Percentiles rank a stretch among this genome's conserved stretches.
phyloP scores from a whole-genome alignment of 2,797 vertebrate species.

The Channa striata region DNA sequence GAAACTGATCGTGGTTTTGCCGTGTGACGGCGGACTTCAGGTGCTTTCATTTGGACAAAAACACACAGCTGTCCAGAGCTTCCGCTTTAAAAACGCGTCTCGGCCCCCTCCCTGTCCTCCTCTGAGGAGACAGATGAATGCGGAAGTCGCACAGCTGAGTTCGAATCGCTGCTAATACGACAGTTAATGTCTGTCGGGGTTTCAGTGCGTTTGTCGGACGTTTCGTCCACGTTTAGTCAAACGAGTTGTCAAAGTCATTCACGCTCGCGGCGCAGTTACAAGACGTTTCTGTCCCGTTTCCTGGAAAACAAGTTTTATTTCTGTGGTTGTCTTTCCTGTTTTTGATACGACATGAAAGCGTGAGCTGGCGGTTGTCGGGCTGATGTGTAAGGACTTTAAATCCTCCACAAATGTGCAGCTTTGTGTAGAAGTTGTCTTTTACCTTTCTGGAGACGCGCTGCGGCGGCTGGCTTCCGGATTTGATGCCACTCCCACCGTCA shows the following conservation, averaged over 20 bases:
- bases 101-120: too few species aligned
- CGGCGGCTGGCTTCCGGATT: constrained; percentile 62
- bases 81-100: too few species aligned
- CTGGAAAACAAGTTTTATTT: fast-evolving
- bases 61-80: too few species aligned
- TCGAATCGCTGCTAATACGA: fast-evolving
- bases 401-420: not conserved
- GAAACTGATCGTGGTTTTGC: not conserved
- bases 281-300: not conserved
- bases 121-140: constrained; percentile 44
- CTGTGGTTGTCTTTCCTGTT: fast-evolving
- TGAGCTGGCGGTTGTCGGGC: fast-evolving
- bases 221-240: too few species aligned
- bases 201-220: not conserved
- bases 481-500: constrained; percentile 58
- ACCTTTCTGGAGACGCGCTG: constrained; percentile 62
- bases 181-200: fast-evolving
- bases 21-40: fast-evolving
- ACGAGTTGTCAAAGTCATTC: not conserved
- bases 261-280: not conserved
- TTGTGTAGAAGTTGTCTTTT: constrained; percentile 53
- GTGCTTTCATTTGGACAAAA: too few species aligned
- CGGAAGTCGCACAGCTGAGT: constrained; percentile 57
- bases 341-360: too few species aligned
- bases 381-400: fast-evolving